Evolutionary conservation across 1,140 invertebrate genomes (phyloP), one percentile per base, ranked within the genome.

Genomic region (Cephus cinctus): DNA sequence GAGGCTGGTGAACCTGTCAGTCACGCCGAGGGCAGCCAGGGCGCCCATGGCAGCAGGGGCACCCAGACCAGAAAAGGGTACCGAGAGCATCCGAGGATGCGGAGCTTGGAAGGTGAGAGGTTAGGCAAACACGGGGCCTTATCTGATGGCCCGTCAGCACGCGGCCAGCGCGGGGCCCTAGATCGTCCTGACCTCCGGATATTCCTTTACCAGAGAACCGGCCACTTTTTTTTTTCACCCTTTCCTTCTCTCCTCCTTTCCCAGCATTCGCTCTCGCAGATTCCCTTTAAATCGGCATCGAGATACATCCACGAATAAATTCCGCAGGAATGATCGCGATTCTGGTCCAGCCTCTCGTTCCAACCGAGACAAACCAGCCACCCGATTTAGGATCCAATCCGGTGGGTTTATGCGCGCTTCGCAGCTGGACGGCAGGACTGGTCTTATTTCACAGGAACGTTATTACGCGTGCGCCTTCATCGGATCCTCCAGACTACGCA

Each of bases 61-160:
- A 47, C 45, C 52, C 41, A 19, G 52, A 57, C 62, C n/a, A n/a
- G n/a, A n/a, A n/a, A n/a, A n/a, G n/a, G n/a, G n/a, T n/a, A n/a
- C n/a, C n/a, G n/a, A n/a, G n/a, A n/a, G n/a, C n/a, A n/a, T n/a
- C n/a, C n/a, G n/a, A n/a, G n/a, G n/a, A n/a, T n/a, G 50, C 56
- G 57, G 61, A 65, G 59, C 59, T 56, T 56, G 57, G 52, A 59
- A 72, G 67, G 69, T 72, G 63, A 70, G 66, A 72, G 69, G 69
- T 72, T 72, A 72, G 63, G 58, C 66, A 72, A 72, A 72, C 69
- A 72, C 66, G 65, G 51, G 56, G 56, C 41, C 64, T 70, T 72
- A 72, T 70, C 69, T 70, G 69, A 72, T 72, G 67, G 69, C 66
- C 67, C 67, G 69, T 72, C 69, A 70, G 60, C 66, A 53, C 6